Conservation (phyloP, 2,888 invertebrate species). For the Microdon myrmicae region DNA sequence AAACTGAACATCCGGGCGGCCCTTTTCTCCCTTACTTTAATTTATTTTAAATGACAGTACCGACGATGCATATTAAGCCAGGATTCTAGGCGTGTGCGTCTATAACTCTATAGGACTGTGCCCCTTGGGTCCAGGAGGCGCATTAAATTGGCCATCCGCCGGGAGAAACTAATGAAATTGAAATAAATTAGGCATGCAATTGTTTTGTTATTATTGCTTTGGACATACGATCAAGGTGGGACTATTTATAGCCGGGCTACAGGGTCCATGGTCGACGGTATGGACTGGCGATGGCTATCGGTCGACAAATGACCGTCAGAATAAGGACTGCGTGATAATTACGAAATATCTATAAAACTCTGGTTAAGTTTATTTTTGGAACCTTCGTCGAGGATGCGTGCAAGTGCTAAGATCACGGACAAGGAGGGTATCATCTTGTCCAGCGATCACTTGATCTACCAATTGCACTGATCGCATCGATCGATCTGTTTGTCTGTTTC, state of each 20-base stretch:
- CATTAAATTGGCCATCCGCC: constrained; percentile 21
- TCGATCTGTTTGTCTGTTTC: too few relatives aligned
- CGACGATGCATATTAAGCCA: constrained; percentile 31
- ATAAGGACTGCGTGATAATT: constrained; percentile 17
- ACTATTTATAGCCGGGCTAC: constrained; percentile 47
- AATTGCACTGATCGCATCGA: too few relatives aligned
- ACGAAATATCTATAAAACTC: constrained; percentile 23
- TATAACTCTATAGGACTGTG: too few relatives aligned
- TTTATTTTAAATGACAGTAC: constrained; percentile 50
- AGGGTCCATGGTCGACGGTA: too few relatives aligned
- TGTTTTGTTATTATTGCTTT: constrained; percentile 10
- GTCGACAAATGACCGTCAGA: constrained; percentile 8
- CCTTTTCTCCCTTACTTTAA: constrained; percentile 37
- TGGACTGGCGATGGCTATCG: constrained; percentile 12
- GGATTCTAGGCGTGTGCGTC: too few relatives aligned
- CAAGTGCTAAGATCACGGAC: too few relatives aligned
- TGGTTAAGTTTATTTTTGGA: constrained; percentile 35
- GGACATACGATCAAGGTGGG: neutral
- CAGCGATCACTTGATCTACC: too few relatives aligned
- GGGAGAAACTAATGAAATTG: constrained; percentile 45
- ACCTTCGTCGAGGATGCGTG: neutral
- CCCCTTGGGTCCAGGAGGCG: constrained; percentile 15
- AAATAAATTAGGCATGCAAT: constrained; percentile 40
- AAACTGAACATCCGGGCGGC: constrained; percentile 25
- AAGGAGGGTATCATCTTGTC: too few relatives aligned